A percentile compares a stretch with the other conserved stretches of the same genome.
These are phyloP conservation scores for Labeo rohita DNA, from an alignment of 2,113 vertebrate genomes.

Conservation along the genomic window DNA sequence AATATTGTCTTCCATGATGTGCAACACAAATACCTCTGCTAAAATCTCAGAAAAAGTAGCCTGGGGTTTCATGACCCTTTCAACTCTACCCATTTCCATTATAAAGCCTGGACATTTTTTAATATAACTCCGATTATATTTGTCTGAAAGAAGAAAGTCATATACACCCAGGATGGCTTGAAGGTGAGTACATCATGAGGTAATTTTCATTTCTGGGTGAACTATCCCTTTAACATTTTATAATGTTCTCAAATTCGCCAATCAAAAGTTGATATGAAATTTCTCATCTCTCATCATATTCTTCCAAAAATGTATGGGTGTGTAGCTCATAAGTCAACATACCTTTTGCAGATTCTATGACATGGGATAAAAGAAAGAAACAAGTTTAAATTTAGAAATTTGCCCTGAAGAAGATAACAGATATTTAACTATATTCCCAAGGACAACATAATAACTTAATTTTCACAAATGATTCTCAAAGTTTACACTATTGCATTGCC, in stretches of 20 bases:
- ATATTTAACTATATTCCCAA: background rate
- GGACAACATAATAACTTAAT: background rate
- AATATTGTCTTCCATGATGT: too few relatives aligned
- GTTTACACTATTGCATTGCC: background rate
- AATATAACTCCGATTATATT: too few relatives aligned
- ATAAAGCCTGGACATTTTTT: too few relatives aligned
- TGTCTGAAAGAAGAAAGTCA: too few relatives aligned
- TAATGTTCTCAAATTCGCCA: background rate
- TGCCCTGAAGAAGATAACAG: background rate
- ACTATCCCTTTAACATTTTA: background rate
- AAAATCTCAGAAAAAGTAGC: too few relatives aligned
- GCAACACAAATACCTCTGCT: too few relatives aligned
- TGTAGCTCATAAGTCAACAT: background rate
- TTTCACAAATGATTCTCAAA: background rate
- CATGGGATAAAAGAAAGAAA: background rate
- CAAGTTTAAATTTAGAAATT: background rate
- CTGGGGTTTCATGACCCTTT: too few relatives aligned
- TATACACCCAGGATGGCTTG: too few relatives aligned
- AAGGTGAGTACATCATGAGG: too few relatives aligned
- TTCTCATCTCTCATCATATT: background rate
- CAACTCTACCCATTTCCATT: too few relatives aligned
- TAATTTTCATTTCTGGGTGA: too few relatives aligned
- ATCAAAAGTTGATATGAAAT: background rate
- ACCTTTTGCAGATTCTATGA: background rate
- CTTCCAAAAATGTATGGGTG: background rate